Evolutionary conservation across 1,140 invertebrate species (phyloP), one percentile per base, ranked within the genome.

Genomic region (Zaprionus ornatus): DNA sequence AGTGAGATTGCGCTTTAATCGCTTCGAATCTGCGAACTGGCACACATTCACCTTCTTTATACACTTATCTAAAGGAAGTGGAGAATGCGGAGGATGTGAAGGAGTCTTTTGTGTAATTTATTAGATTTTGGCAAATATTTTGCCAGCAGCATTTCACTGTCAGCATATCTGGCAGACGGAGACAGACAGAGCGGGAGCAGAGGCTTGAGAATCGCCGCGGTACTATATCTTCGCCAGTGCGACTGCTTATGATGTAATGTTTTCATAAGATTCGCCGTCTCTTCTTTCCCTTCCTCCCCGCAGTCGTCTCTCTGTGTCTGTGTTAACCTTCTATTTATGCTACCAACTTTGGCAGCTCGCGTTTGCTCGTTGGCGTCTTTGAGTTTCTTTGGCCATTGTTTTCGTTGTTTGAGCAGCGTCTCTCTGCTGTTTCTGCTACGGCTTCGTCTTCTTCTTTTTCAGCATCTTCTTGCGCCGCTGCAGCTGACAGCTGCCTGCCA

Each of bases 71-170:
- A 23, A 9, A 17, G 40, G n/a, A 15, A 17, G 40, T 15, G n/a
- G 15, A 17, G 45, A 4, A 12, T 12, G 40, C 5, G n/a, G 15
- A 17, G 45, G 10, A 12, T 12, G 21, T 21, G 19, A 3, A 52
- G 72, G 74, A 42, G 64, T 48, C 64, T 69, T 75, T 73, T 77
- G 76, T 86, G 79, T 82, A 87, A 86, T 86, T 86, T 86, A 86
- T 86, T 87, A 87, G 79, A 86, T 86, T 87, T 83, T 80, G 83
- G 77, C 80, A 86, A 86, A 86, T 80, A 86, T 86, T 87, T 87
- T 83, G 76, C 65, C 62, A 87, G 71, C 73, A 75, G 77, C 84
- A 74, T 80, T 87, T 87, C 73, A 77, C 79, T 87, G 84, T 87
- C 79, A 86, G 72, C 76, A 79, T n/a, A 64, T 23, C 60, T 82